These are phyloP conservation scores for Lineus longissimus DNA, from an alignment of 1,140 invertebrate species.

Conservation along the genomic window DNA sequence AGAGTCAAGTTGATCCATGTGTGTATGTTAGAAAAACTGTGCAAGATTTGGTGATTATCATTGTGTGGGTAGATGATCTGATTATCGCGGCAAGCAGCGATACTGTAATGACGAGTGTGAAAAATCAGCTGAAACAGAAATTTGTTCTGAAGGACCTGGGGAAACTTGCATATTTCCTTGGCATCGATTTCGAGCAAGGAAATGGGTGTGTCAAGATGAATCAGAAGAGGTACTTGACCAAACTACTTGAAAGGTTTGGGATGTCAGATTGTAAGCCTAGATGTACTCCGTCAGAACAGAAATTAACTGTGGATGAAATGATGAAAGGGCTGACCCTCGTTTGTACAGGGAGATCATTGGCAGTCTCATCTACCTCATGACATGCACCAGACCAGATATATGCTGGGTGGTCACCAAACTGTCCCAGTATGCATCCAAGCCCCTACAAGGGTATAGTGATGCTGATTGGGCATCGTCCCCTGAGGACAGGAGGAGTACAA, in stretches of 20 bases:
- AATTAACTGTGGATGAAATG: not conserved
- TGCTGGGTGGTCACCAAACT: no score
- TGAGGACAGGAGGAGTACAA: no score
- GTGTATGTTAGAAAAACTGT: constrained; percentile 16
- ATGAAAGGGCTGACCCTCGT: constrained; percentile 9
- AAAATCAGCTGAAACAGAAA: constrained; percentile 5
- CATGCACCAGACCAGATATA: constrained; percentile 19
- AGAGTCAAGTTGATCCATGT: constrained; percentile 22
- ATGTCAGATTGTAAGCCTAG: constrained; percentile 16
- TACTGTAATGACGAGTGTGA: not conserved
- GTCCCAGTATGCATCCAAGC: no score
- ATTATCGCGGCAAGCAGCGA: constrained; percentile 8
- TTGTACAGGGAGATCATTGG: constrained; percentile 13
- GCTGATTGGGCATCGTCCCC: no score
- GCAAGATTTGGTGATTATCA: constrained; percentile 16
- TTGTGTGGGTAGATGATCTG: constrained; percentile 24
- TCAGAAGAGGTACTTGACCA: constrained; percentile 13
- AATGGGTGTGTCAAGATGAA: constrained; percentile 11
- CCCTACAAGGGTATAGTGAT: no score
- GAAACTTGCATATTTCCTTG: constrained; percentile 13
- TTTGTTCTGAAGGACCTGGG: constrained; percentile 17
- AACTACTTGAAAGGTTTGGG: constrained; percentile 11
- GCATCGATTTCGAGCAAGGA: constrained; percentile 13
- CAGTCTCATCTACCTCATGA: constrained; percentile 18
- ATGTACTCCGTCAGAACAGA: constrained; percentile 13